Evolutionary conservation across 2,113 vertebrate genomes (phyloP), one percentile per base, ranked within the genome.

Genomic region (Crocuta crocuta): DNA sequence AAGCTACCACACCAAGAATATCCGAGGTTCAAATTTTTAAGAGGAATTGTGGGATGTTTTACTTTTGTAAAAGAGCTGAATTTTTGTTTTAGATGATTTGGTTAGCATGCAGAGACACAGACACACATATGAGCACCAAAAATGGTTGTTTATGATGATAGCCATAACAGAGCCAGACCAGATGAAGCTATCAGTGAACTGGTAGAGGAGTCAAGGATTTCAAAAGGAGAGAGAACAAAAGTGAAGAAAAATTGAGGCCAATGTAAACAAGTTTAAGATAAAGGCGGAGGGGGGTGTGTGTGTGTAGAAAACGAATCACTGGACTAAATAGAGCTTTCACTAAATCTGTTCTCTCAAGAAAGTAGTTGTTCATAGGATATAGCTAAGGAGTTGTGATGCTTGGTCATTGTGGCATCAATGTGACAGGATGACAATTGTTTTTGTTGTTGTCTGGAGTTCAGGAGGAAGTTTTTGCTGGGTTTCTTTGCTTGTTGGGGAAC

Each of bases 1-100:
- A 55, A 3, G 76, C 6, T 21, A 48, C n/a, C 19, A 55, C 71
- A 35, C 7, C 31, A 53, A 87, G 48, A 90, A 78, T 76, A 94
- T 83, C 33, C 65, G 26, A 94, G 7, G 39, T 76, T 50, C 74
- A 92, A 26, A 71, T 84, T 95, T 96, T 86, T 48, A 82, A 65
- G 4, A 26, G 26, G 24, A 92, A 35, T 93, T 91, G 11, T 76
- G 50, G 4, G 4, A 63, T 81, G n/a, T 95, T 93, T 97, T 96
- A 66, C 61, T 81, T 94, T 65, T 76, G 11, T 35, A 89, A 80
- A 63, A 85, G 11, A 76, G 31, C 0, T n/a, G 28, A 88, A 31
- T 73, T 61, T 24, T 4, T 65, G 50, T 89, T 87, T 26, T 15
- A 50, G 9, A 73, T 68, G 35, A 39, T 31, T 84, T 91, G 48